These are phyloP conservation scores for Rhinogobio ventralis DNA, from an alignment of 2,797 vertebrate genomes.

Conservation along the genomic window DNA sequence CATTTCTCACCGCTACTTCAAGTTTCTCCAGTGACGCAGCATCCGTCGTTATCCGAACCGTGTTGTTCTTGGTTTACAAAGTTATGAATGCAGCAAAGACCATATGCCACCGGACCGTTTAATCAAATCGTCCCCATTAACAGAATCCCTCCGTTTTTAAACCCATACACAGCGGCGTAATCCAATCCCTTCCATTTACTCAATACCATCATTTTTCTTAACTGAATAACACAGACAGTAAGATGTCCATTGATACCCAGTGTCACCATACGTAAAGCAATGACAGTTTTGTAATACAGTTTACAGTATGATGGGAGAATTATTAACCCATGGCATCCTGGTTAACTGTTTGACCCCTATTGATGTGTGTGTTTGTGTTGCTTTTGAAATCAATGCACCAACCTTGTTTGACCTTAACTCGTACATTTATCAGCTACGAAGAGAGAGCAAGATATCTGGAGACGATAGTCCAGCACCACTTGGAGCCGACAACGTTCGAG, in stretches of 20 bases:
- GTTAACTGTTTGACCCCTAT: slow-evolving; percentile 26
- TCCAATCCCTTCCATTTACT: slow-evolving; percentile 62
- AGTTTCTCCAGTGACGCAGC: slow-evolving; percentile 5
- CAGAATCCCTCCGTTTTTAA: slow-evolving; percentile 60
- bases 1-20: neutral
- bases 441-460: slow-evolving; percentile 95
- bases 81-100: slow-evolving; percentile 47
- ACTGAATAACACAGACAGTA: slow-evolving; percentile 61
- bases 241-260: slow-evolving; percentile 54
- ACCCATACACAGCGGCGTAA: slow-evolving; percentile 53
- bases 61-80: slow-evolving; percentile 13
- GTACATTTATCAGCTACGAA: slow-evolving; percentile 85
- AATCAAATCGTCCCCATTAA: slow-evolving; percentile 61
- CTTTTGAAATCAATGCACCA: neutral
- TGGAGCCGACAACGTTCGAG: slow-evolving; percentile 94
- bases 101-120: slow-evolving; percentile 46
- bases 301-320: slow-evolving; percentile 39
- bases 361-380: slow-evolving; percentile 22
- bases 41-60: slow-evolving; percentile 10
- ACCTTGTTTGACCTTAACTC: slow-evolving; percentile 76
- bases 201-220: slow-evolving; percentile 61
- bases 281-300: slow-evolving; percentile 53
- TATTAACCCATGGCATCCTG: slow-evolving; percentile 20
- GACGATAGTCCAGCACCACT: slow-evolving; percentile 94
- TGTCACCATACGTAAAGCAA: slow-evolving; percentile 50